Evolutionary conservation across 2,888 invertebrate species (phyloP).

Genomic region (Dasypolia templi): DNA sequence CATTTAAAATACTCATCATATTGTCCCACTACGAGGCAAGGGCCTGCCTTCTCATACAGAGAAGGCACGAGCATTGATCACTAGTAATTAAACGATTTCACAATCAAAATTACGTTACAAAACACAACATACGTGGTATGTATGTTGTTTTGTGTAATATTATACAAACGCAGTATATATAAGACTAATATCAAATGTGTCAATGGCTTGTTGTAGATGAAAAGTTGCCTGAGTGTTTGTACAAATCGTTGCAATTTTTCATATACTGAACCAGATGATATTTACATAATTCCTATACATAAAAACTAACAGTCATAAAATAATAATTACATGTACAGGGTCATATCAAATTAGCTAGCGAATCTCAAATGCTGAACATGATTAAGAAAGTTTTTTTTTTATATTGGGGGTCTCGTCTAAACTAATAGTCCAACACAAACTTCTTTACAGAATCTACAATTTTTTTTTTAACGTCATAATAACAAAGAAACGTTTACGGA

Average conservation of each 20-base stretch:
- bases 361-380: too few species aligned
- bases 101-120: background rate
- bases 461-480: too few species aligned
- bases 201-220: slow-evolving; percentile 21
- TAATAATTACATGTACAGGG: background rate
- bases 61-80: too few species aligned
- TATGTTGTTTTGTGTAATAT: too few species aligned
- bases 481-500: slow-evolving; percentile 42
- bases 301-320: too few species aligned
- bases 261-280: slow-evolving; percentile 10
- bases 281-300: background rate
- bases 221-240: slow-evolving; percentile 33
- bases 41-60: too few species aligned
- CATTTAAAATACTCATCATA: too few species aligned
- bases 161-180: background rate
- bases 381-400: background rate
- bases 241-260: slow-evolving; percentile 50
- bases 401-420: background rate
- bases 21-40: too few species aligned
- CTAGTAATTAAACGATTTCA: background rate
- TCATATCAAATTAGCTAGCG: too few species aligned
- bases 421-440: background rate
- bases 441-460: background rate
- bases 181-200: slow-evolving; percentile 6
- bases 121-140: background rate